phyloP scores from a whole-genome alignment of 1,140 invertebrate genomes.

The Cephus cinctus region DNA sequence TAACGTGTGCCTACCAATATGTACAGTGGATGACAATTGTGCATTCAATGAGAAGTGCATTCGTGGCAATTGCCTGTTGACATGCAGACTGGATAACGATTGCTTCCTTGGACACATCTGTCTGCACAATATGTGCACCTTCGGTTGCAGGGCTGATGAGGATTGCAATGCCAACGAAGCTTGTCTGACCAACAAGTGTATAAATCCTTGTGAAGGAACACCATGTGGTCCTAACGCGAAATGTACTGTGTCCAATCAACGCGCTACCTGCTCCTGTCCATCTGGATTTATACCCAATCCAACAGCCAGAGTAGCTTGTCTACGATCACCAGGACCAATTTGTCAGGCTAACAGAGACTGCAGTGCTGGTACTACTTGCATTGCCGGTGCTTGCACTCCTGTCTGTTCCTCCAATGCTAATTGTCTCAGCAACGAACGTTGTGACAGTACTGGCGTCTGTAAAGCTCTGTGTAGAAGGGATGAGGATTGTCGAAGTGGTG shows the following conservation, averaged over 20 bases:
- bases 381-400: constrained; percentile 69
- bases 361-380: constrained; percentile 66
- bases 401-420: constrained; percentile 73
- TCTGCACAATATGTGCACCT: constrained; percentile 77
- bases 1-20: constrained; percentile 75
- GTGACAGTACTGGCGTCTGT: constrained; percentile 62
- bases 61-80: constrained; percentile 76
- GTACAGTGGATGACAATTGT: constrained; percentile 77
- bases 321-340: constrained; percentile 68
- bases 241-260: constrained; percentile 78
- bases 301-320: constrained; percentile 78
- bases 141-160: constrained; percentile 82
- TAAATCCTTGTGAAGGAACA: constrained; percentile 73
- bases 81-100: constrained; percentile 86
- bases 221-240: constrained; percentile 83
- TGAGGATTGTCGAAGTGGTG: constrained; percentile 78
- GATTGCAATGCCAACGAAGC: constrained; percentile 82
- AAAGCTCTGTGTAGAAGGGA: constrained; percentile 73
- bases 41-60: constrained; percentile 90
- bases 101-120: constrained; percentile 90
- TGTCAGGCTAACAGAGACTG: constrained; percentile 78
- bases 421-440: constrained; percentile 81
- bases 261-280: constrained; percentile 78
- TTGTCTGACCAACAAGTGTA: constrained; percentile 76
- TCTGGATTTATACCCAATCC: constrained; percentile 80